Evolutionary conservation across 2,888 invertebrate species (phyloP).

Genomic region (Adelphocoris suturalis): DNA sequence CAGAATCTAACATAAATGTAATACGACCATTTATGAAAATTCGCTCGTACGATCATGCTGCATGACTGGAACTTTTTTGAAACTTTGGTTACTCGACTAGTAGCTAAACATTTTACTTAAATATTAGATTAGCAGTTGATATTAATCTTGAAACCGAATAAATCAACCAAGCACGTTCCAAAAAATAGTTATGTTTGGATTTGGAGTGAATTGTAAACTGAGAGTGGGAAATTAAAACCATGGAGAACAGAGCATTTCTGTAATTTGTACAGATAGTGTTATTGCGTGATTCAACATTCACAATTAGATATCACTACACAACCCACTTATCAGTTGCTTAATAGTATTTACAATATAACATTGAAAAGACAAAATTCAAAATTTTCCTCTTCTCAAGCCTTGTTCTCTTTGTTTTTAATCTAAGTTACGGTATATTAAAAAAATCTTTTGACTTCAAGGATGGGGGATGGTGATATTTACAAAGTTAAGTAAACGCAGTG

Average conservation of each 20-base stretch:
- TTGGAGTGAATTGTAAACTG: too few species aligned
- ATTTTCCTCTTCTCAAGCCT: constrained; percentile 35
- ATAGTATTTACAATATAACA: constrained; percentile 42
- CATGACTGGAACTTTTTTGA: too few species aligned
- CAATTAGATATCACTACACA: constrained; percentile 60
- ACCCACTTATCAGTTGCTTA: constrained; percentile 52
- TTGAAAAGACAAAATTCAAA: constrained; percentile 46
- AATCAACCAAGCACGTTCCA: too few species aligned
- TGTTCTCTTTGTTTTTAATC: constrained; percentile 21
- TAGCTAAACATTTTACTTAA: too few species aligned
- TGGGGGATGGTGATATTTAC: constrained; percentile 41
- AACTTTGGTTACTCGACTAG: too few species aligned
- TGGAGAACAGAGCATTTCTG: background rate
- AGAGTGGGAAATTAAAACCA: background rate
- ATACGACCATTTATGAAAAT: too few species aligned
- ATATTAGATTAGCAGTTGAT: too few species aligned
- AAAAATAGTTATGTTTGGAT: too few species aligned
- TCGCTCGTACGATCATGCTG: too few species aligned
- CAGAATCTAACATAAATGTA: too few species aligned
- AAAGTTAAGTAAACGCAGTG: constrained; percentile 30
- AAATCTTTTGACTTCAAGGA: constrained; percentile 19
- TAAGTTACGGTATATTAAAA: background rate
- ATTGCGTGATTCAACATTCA: constrained; percentile 50
- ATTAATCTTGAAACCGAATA: too few species aligned
- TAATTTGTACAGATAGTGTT: constrained; percentile 56